phyloP scores from a whole-genome alignment of 2,113 vertebrate genomes.

The Lasiurus cinereus region DNA sequence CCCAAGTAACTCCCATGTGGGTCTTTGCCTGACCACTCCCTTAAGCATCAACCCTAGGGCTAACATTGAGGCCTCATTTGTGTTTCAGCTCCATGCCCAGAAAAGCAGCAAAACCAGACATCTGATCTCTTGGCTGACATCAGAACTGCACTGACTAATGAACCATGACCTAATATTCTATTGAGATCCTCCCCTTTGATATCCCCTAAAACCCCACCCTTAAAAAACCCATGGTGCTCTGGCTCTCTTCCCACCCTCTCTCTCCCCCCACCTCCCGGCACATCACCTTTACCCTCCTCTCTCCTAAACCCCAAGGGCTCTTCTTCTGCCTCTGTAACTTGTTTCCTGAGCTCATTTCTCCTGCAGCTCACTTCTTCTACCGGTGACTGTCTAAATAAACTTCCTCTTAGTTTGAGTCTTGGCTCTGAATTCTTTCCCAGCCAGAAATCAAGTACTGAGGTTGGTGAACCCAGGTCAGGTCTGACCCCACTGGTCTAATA shows the following conservation, averaged over 20 bases:
- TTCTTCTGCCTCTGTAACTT: neutral
- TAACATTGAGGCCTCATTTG: neutral
- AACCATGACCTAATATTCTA: neutral
- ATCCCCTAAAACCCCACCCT: neutral
- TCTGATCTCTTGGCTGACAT: neutral
- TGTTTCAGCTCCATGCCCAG: neutral
- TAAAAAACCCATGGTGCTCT: neutral
- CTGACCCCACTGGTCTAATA: neutral
- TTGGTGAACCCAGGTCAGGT: neutral
- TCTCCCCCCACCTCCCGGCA: neutral
- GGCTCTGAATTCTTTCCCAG: neutral
- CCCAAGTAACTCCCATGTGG: neutral
- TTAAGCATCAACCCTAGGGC: neutral
- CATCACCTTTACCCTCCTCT: neutral
- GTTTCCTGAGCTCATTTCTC: neutral
- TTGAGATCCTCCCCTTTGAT: neutral
- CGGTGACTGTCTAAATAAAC: neutral
- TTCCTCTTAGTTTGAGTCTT: neutral
- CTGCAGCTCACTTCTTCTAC: no score
- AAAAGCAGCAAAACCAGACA: neutral
- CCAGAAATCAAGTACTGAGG: neutral
- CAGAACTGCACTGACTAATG: neutral
- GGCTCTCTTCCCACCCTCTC: neutral
- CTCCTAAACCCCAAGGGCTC: neutral
- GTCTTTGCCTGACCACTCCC: neutral